These are phyloP conservation scores for Oncopodura yosiiana DNA, from an alignment of 1,140 invertebrate species.

Conservation along the genomic window DNA sequence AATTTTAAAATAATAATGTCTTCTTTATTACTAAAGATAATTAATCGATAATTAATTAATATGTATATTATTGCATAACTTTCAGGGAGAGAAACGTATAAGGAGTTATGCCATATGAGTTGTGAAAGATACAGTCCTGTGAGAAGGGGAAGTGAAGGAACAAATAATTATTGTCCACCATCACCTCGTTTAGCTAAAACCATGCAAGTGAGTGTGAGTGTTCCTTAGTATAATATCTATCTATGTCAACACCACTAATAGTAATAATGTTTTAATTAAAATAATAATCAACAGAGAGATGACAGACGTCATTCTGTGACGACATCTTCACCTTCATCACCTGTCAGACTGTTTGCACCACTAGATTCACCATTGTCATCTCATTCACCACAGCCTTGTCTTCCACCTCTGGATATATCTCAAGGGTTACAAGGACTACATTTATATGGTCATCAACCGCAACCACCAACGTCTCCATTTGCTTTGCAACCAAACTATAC, in stretches of 20 bases:
- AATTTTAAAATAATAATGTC: constrained; percentile 17
- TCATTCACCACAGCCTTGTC: constrained; percentile 35
- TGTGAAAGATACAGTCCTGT: constrained; percentile 80
- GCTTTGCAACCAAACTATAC: constrained; percentile 46
- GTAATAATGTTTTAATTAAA: too few relatives aligned
- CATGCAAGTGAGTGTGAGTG: constrained; percentile 42
- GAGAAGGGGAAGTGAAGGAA: constrained; percentile 72
- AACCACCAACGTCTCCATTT: constrained; percentile 26
- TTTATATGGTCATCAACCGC: constrained; percentile 30
- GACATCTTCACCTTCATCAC: constrained; percentile 37
- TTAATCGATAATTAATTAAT: neutral
- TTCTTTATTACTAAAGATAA: too few relatives aligned
- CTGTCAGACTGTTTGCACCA: constrained; percentile 36
- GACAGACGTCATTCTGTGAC: constrained; percentile 35
- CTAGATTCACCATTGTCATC: constrained; percentile 36
- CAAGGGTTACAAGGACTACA: constrained; percentile 36
- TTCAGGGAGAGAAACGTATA: constrained; percentile 47
- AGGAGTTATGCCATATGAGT: constrained; percentile 49
- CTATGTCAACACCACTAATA: too few relatives aligned
- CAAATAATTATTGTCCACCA: constrained; percentile 45
- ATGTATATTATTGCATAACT: constrained; percentile 15
- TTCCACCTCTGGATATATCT: constrained; percentile 38
- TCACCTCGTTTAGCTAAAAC: constrained; percentile 39
- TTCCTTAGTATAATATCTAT: neutral
- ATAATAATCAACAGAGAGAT: too few relatives aligned